Evolutionary conservation across 2,888 invertebrate genomes (phyloP), one percentile per base, ranked within the genome.

Genomic region (Campaea margaritaria): DNA sequence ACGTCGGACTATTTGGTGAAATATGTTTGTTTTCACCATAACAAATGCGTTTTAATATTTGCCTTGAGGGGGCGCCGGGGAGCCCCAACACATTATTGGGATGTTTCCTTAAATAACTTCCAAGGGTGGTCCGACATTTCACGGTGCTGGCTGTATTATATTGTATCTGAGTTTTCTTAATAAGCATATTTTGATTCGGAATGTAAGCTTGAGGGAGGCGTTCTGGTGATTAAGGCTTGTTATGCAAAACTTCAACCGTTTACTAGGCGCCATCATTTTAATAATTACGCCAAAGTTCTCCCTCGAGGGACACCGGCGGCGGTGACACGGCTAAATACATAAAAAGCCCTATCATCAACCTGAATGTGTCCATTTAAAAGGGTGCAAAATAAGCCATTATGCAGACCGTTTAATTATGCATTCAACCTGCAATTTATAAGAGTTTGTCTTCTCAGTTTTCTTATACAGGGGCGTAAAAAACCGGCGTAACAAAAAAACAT

Each of bases 1-100:
- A 82, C 78, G 75, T 76, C 84, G 79, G 81, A 78, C 83, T 77
- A 81, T 85, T 82, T 83, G 72, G 78, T 90, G 83, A 91, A 87
- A 88, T 91, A 91, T 91, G 85, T 91, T 86, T 89, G 87, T 91
- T 90, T 89, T 83, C 82, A 79, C 82, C 79, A 77, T 83, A 87
- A 88, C 81, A 78, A 86, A 87, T 83, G 78, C 79, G 71, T 83
- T 82, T 81, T 79, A 75, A 83, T 83, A 79, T 82, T 76, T 74
- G 78, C 73, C 75, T 68, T 51, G 51, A 78, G 79, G 79, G 79
- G 72, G 74, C 76, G 83, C 83, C 76, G 57, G 56, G 73, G 74
- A 72, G 68, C 73, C 76, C 81, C 71, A 65, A 70, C 70, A 65
- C 78, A 79, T 82, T 78, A 76, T 82, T 77, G 78, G 83, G 74